Percentiles rank a stretch among this genome's conserved stretches.
phyloP scores from a whole-genome alignment of 2,888 invertebrate genomes.

The Drosophila melanosoma region DNA sequence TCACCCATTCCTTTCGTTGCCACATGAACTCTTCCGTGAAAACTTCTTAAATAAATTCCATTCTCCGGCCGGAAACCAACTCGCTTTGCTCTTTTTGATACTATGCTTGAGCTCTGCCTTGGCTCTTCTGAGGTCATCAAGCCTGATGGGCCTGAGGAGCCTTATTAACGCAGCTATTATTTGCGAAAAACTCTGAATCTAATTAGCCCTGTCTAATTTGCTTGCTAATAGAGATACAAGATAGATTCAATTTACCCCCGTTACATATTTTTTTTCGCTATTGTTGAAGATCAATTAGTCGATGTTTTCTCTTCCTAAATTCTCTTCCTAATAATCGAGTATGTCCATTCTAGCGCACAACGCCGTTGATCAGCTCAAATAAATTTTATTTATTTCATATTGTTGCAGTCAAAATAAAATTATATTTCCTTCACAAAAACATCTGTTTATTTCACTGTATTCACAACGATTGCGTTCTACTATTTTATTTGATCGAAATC shows the following conservation, averaged over 20 bases:
- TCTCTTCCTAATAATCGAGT: neutral
- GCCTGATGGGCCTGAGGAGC: conserved; percentile 95
- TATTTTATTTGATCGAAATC: neutral
- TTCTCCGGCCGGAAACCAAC: neutral
- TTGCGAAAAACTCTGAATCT: conserved; percentile 21
- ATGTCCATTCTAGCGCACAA: neutral
- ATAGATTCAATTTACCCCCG: neutral
- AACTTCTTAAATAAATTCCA: neutral
- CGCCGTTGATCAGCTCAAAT: neutral
- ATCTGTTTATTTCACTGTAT: neutral
- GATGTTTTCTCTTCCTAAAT: no score
- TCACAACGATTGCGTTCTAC: neutral
- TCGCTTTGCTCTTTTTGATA: no score
- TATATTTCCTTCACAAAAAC: neutral
- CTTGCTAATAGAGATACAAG: conserved; percentile 36
- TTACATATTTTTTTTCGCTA: neutral
- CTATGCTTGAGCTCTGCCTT: no score
- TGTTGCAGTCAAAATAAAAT: neutral
- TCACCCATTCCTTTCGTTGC: no score
- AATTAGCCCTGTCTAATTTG: conserved; percentile 21
- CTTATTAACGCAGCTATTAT: conserved; percentile 87
- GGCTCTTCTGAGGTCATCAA: conserved; percentile 89
- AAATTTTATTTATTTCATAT: neutral
- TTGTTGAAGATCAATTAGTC: neutral
- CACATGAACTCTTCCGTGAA: no score